These are phyloP conservation scores for Ceratoteleas bidentatus DNA, from an alignment of 1,140 invertebrate genomes.

Conservation along the genomic window DNA sequence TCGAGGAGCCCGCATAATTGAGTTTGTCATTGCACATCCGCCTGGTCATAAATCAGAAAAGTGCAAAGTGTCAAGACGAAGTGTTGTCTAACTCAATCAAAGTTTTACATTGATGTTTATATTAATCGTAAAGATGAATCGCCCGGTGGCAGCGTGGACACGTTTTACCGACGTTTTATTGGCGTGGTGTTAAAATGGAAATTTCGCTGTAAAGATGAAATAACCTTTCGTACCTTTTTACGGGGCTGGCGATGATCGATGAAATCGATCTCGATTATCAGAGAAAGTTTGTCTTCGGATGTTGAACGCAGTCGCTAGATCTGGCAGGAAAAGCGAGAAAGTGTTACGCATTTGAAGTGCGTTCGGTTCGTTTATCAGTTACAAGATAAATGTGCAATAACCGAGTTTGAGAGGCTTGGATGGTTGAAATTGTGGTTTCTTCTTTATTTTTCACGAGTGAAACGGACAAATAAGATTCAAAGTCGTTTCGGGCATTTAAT, in stretches of 20 bases:
- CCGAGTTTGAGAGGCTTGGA: too few relatives aligned
- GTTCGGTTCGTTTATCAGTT: too few relatives aligned
- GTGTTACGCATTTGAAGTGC: too few relatives aligned
- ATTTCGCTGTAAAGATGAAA: conserved; percentile 15
- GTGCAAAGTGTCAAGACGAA: conserved; percentile 42
- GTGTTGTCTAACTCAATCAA: conserved; percentile 52
- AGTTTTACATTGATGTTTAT: conserved; percentile 51
- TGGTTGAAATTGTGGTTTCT: too few relatives aligned
- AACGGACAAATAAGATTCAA: too few relatives aligned
- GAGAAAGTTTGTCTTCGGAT: conserved; percentile 1
- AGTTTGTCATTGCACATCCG: conserved; percentile 57
- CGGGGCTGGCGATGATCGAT: neutral
- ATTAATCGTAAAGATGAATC: conserved; percentile 51
- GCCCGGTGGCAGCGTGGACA: conserved; percentile 26
- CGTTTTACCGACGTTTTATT: conserved; percentile 43
- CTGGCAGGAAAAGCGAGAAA: neutral
- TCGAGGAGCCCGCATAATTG: conserved; percentile 38
- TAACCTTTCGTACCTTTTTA: conserved; percentile 9
- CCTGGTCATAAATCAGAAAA: conserved; percentile 60
- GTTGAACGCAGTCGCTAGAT: neutral
- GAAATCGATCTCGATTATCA: conserved; percentile 8
- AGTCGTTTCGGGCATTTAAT: too few relatives aligned
- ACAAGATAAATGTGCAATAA: too few relatives aligned
- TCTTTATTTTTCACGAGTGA: too few relatives aligned
- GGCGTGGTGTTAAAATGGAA: conserved; percentile 8